Evolutionary conservation across 2,113 vertebrate genomes (phyloP).

Genomic region (Trematomus loennbergii): DNA sequence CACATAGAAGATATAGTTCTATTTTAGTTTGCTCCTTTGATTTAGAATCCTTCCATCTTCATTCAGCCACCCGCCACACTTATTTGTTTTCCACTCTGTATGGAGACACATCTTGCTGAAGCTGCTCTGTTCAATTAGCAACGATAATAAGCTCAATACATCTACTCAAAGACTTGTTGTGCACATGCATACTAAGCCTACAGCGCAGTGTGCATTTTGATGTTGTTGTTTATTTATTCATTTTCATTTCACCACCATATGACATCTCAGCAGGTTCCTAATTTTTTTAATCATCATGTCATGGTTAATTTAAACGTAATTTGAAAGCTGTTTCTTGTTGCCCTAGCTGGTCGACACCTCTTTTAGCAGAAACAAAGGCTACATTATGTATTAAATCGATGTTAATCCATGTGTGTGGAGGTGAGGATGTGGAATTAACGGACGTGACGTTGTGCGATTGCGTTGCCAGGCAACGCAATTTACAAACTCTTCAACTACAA

Average conservation of each 20-base stretch:
- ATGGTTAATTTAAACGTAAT: background rate
- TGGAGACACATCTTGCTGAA: constrained; percentile 38
- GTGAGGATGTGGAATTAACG: too few species aligned
- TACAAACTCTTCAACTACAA: too few species aligned
- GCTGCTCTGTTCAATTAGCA: constrained; percentile 52
- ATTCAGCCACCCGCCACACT: background rate
- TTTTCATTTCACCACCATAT: background rate
- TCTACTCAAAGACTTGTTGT: constrained; percentile 40
- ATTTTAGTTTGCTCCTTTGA: background rate
- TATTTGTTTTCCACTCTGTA: constrained; percentile 38
- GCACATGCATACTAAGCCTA: constrained; percentile 23
- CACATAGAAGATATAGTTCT: background rate
- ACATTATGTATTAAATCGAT: too few species aligned
- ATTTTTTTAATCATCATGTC: too few species aligned
- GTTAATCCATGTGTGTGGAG: too few species aligned
- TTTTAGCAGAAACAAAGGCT: too few species aligned
- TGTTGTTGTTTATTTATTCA: background rate
- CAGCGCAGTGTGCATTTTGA: constrained; percentile 7
- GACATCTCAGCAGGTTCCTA: background rate
- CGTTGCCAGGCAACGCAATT: too few species aligned
- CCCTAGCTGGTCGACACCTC: too few species aligned
- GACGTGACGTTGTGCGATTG: too few species aligned
- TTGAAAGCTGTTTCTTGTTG: background rate
- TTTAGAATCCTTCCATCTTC: constrained; percentile 11
- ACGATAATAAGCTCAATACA: constrained; percentile 47